Percentiles rank a stretch among this genome's conserved stretches.
phyloP scores from a whole-genome alignment of 2,888 invertebrate species.

The Megalurothrips usitatus region DNA sequence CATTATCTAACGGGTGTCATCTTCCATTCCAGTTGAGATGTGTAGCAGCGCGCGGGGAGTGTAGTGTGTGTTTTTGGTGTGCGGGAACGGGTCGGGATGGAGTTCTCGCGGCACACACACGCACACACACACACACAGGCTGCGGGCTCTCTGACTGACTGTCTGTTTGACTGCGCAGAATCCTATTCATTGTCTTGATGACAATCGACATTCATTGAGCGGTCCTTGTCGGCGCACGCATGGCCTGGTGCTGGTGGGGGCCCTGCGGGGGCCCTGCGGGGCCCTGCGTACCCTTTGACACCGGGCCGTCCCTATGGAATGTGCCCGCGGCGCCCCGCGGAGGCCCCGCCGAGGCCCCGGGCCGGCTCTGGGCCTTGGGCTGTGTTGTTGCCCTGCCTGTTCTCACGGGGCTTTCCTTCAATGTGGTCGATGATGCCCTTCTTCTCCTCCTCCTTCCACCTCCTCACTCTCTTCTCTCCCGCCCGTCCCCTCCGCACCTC shows the following conservation, averaged over 20 bases:
- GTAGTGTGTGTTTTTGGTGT: no score
- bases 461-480: neutral
- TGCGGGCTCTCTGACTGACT: neutral
- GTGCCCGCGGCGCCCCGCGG: neutral
- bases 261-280: neutral
- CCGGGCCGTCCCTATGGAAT: neutral
- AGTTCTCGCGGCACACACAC: no score
- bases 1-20: no score
- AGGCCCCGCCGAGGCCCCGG: neutral
- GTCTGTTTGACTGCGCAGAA: constrained; percentile 10
- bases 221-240: neutral
- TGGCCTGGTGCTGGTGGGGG: no score
- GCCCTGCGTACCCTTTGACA: constrained; percentile 23
- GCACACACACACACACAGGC: no score
- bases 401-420: constrained; percentile 11
- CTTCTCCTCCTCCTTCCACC: neutral
- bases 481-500: neutral
- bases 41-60: no score
- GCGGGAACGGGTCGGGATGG: no score
- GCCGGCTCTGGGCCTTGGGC: neutral
- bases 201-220: neutral
- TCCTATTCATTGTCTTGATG: constrained; percentile 4
- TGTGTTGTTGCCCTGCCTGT: neutral
- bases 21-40: no score
- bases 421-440: neutral